phyloP scores from a whole-genome alignment of 2,797 vertebrate genomes.

The Graptemys geographica region DNA sequence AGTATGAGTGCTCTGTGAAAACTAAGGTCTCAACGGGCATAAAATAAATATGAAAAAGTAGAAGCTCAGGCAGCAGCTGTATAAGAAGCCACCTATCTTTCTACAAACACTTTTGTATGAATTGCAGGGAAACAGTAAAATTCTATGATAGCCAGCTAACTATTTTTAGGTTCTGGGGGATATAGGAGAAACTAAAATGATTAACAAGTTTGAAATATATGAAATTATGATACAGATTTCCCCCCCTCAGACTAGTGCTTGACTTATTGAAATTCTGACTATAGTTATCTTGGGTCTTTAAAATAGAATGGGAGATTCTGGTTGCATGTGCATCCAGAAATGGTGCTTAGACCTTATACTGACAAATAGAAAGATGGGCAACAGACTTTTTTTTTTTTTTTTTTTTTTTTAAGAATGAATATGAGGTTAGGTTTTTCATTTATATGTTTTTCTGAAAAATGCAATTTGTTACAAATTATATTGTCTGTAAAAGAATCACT shows the following conservation, averaged over 20 bases:
- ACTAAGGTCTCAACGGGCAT: too few relatives aligned
- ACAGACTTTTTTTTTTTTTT: slow-evolving; percentile 25
- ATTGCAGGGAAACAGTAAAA: not conserved
- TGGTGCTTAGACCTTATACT: slow-evolving; percentile 8
- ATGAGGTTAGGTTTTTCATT: slow-evolving; percentile 64
- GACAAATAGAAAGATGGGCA: slow-evolving; percentile 51
- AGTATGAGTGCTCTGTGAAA: not conserved
- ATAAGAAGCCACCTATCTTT: not conserved
- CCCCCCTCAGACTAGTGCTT: not conserved
- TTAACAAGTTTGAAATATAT: not conserved
- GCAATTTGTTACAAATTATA: slow-evolving; percentile 78
- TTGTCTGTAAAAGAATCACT: slow-evolving; percentile 79
- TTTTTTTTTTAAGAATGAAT: slow-evolving; percentile 59
- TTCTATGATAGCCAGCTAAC: not conserved
- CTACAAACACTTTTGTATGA: not conserved
- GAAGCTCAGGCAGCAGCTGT: not conserved
- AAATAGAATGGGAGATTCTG: slow-evolving; percentile 49
- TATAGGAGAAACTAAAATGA: not conserved
- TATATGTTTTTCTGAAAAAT: slow-evolving; percentile 70
- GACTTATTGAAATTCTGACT: slow-evolving; percentile 34
- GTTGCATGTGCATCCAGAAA: slow-evolving; percentile 35
- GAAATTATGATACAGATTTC: not conserved
- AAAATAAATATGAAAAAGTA: not conserved
- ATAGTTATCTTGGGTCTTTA: slow-evolving; percentile 40
- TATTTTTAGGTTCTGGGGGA: not conserved